A percentile compares a stretch with the other conserved stretches of the same genome.
Conservation (phyloP, 53 echinoderm and acorn worm species). For the Arbacia lixula region DNA sequence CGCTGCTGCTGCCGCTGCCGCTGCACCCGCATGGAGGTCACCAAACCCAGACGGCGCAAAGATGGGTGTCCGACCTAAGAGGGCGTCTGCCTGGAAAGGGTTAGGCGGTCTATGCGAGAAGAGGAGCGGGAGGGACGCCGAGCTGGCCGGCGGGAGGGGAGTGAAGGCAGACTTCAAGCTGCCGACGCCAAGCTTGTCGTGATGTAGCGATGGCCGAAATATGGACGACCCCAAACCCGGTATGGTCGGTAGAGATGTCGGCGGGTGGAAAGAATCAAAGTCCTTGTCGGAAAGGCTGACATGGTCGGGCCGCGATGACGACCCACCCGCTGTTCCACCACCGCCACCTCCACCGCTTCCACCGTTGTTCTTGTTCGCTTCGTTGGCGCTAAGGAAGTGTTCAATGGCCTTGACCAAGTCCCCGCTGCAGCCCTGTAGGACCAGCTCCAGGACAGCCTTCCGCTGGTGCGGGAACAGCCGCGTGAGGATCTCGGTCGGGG, state of each 20-base stretch:
- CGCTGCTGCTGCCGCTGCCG: slow-evolving; percentile 57
- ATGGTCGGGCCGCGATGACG: slow-evolving; percentile 7
- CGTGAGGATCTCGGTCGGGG: slow-evolving; percentile 91
- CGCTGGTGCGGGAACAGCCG: slow-evolving; percentile 92
- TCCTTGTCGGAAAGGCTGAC: slow-evolving; percentile 34
- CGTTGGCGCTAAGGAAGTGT: slow-evolving; percentile 92
- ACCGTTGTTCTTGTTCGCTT: slow-evolving; percentile 35
- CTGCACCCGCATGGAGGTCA: slow-evolving; percentile 71
- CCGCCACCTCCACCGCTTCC: neutral
- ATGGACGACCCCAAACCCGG: slow-evolving; percentile 64
- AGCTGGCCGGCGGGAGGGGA: slow-evolving; percentile 91
- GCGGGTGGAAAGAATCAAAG: slow-evolving; percentile 16
- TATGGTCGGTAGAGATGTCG: slow-evolving; percentile 72
- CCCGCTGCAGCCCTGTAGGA: slow-evolving; percentile 96
- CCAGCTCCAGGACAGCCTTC: slow-evolving; percentile 90
- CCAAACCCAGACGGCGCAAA: slow-evolving; percentile 79
- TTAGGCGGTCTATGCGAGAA: slow-evolving; percentile 93
- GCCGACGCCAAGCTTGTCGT: slow-evolving; percentile 79
- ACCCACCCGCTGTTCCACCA: too few relatives aligned
- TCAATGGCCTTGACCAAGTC: slow-evolving; percentile 98
- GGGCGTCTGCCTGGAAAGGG: slow-evolving; percentile 89
- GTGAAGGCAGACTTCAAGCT: slow-evolving; percentile 97
- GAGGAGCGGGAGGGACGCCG: slow-evolving; percentile 75
- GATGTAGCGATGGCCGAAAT: slow-evolving; percentile 69
- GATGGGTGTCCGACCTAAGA: slow-evolving; percentile 87